Evolutionary conservation across 1,140 invertebrate species (phyloP).

Genomic region (Marisa cornuarietis): DNA sequence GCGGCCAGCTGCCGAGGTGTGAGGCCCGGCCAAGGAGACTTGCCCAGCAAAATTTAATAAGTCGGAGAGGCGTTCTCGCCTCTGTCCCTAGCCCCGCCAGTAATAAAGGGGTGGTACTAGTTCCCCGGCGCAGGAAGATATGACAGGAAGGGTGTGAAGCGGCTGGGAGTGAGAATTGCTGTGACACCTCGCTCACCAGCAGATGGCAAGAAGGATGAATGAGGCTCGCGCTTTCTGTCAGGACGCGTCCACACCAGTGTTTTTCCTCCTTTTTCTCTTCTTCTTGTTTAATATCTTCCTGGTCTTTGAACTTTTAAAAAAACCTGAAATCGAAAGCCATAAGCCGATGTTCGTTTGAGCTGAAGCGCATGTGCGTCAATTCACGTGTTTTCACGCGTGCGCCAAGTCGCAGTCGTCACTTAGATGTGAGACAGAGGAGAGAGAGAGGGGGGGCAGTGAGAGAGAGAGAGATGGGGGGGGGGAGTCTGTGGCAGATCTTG

Average conservation of each 20-base stretch:
- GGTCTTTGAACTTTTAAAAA: neutral
- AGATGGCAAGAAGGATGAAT: neutral
- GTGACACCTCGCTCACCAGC: constrained; percentile 18
- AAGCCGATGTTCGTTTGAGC: too few species aligned
- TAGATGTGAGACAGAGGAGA: too few species aligned
- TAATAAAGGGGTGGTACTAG: constrained; percentile 16
- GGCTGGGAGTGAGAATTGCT: constrained; percentile 25
- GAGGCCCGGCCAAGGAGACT: too few species aligned
- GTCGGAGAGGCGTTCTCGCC: constrained; percentile 22
- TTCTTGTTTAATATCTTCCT: neutral
- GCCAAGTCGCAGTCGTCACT: too few species aligned
- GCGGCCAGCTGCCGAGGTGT: too few species aligned
- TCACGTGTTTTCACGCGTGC: too few species aligned
- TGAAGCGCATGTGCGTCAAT: too few species aligned
- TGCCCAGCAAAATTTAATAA: constrained; percentile 17
- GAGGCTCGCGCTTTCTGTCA: neutral
- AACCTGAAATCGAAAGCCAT: neutral
- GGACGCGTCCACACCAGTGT: too few species aligned
- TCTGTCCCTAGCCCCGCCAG: neutral
- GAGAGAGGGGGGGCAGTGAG: neutral
- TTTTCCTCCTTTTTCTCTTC: neutral
- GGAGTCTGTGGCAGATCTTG: neutral
- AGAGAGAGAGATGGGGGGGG: constrained; percentile 3
- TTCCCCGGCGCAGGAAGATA: constrained; percentile 16
- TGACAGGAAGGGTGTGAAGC: constrained; percentile 7